These are phyloP conservation scores for Ligdia adustata DNA, from an alignment of 2,888 invertebrate genomes.

Conservation along the genomic window DNA sequence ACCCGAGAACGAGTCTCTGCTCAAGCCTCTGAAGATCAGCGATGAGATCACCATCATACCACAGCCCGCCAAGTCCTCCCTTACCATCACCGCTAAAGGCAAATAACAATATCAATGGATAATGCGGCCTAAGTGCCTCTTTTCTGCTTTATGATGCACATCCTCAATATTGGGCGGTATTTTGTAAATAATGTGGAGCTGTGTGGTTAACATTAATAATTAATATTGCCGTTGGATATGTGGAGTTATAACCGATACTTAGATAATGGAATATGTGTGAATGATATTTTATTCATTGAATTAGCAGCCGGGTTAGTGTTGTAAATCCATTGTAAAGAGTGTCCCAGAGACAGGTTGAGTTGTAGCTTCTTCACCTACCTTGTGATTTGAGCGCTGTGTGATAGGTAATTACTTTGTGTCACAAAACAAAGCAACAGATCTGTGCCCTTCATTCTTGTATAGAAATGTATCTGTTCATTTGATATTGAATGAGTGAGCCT, in stretches of 20 bases:
- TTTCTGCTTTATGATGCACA: conserved; percentile 56
- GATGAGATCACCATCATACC: conserved; percentile 97
- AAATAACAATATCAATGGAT: conserved; percentile 66
- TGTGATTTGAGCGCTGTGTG: conserved; percentile 56
- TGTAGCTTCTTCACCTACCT: conserved; percentile 49
- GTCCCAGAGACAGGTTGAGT: conserved; percentile 21
- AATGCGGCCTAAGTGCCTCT: conserved; percentile 42
- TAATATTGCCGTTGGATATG: conserved; percentile 52
- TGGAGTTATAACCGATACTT: conserved; percentile 61
- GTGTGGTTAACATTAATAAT: conserved; percentile 53
- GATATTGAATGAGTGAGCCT: conserved; percentile 37
- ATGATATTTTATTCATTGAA: conserved; percentile 50
- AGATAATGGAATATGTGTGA: conserved; percentile 60
- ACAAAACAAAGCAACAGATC: conserved; percentile 66
- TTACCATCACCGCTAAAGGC: conserved; percentile 76
- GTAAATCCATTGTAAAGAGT: conserved; percentile 63
- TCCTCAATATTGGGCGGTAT: conserved; percentile 69
- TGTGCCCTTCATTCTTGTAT: conserved; percentile 47
- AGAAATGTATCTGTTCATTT: conserved; percentile 49
- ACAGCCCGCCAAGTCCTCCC: conserved; percentile 87
- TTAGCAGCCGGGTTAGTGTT: conserved; percentile 41
- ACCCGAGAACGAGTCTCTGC: conserved; percentile 84
- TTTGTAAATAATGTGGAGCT: conserved; percentile 73
- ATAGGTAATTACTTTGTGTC: conserved; percentile 56
- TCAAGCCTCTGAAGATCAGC: conserved; percentile 94